These are phyloP conservation scores for Penaeus japonicus DNA, from an alignment of 1,140 invertebrate species.

Conservation along the genomic window DNA sequence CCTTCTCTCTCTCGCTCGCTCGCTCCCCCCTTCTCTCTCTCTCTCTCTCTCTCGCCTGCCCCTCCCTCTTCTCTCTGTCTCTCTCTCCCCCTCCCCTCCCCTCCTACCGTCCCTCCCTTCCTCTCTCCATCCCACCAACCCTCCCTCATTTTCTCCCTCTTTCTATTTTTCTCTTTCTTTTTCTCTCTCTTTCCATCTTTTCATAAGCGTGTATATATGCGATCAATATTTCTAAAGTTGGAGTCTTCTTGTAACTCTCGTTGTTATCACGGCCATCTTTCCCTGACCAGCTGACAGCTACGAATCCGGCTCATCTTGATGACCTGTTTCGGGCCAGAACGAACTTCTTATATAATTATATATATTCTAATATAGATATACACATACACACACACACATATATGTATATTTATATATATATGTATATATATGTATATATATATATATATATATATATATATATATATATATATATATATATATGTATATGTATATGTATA, in stretches of 20 bases:
- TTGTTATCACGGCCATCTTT: not conserved
- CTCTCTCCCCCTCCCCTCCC: no score
- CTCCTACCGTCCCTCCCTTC: no score
- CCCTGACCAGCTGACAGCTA: not conserved
- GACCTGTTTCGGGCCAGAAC: no score
- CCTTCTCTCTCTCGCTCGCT: no score
- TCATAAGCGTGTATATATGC: not conserved
- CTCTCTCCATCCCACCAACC: no score
- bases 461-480: not conserved
- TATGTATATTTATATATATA: constrained; percentile 16
- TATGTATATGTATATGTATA: not conserved
- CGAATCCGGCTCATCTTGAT: no score
- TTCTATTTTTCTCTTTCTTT: no score
- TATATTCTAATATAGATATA: not conserved
- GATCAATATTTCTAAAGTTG: not conserved
- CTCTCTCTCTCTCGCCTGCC: not conserved
- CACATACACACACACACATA: not conserved
- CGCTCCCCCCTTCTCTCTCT: no score
- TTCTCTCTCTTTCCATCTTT: not conserved
- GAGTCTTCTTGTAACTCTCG: no score
- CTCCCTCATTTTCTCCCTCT: no score
- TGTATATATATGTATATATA: not conserved
- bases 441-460: not conserved
- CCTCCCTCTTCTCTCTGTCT: not conserved
- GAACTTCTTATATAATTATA: no score